Evolutionary conservation across 2,797 vertebrate genomes (phyloP).

Genomic region (Iguana delicatissima): DNA sequence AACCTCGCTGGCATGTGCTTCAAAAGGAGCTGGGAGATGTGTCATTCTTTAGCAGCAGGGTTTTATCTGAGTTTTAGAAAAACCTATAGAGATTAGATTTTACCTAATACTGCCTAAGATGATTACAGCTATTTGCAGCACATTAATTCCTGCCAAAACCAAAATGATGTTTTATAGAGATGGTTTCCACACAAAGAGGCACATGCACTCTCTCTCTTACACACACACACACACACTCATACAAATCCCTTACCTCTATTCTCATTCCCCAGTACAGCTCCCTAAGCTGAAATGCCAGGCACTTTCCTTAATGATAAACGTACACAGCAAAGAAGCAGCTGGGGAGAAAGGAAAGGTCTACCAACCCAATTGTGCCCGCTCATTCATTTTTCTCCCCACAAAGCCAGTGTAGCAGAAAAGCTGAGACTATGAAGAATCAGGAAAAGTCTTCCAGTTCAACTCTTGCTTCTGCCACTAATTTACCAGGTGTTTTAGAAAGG

Average conservation of each 20-base stretch:
- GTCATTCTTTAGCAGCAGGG: slow-evolving; percentile 58
- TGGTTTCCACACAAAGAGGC: slow-evolving; percentile 54
- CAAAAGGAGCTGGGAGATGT: slow-evolving; percentile 62
- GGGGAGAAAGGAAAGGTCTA: neutral
- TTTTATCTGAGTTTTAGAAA: slow-evolving; percentile 76
- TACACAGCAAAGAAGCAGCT: neutral
- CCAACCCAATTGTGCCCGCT: slow-evolving; percentile 21
- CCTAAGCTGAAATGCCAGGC: slow-evolving; percentile 69
- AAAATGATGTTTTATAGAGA: slow-evolving; percentile 80
- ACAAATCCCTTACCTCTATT: slow-evolving; percentile 72
- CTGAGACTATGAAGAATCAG: neutral
- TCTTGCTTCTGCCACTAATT: neutral
- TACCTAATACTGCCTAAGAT: slow-evolving; percentile 86
- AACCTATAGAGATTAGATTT: slow-evolving; percentile 84
- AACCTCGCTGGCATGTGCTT: accelerated
- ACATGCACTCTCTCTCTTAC: neutral
- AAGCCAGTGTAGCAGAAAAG: neutral
- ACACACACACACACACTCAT: slow-evolving; percentile 13
- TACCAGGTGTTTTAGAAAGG: too few species aligned
- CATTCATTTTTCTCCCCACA: neutral
- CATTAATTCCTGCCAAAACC: slow-evolving; percentile 84
- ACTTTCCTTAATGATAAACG: slow-evolving; percentile 56
- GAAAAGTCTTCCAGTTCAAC: neutral
- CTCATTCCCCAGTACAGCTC: slow-evolving; percentile 55
- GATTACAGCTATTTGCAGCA: slow-evolving; percentile 93